phyloP scores from a whole-genome alignment of 2,797 vertebrate species.

The Helarctos malayanus region DNA sequence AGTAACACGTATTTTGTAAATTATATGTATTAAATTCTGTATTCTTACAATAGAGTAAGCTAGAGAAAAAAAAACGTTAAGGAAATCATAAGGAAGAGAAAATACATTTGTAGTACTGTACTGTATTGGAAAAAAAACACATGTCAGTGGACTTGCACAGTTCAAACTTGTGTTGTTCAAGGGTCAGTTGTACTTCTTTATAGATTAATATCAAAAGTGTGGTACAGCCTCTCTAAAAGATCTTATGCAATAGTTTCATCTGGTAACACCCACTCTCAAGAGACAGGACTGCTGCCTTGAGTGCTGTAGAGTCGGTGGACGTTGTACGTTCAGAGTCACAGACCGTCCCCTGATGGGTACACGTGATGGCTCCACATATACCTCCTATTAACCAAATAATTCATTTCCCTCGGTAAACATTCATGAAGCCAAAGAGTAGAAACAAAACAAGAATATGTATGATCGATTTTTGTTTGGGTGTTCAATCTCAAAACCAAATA shows the following conservation, averaged over 20 bases:
- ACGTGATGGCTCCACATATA: not conserved
- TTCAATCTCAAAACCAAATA: not conserved
- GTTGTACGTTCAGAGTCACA: not conserved
- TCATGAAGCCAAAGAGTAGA: not conserved
- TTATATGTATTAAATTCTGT: not conserved
- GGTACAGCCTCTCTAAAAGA: not conserved
- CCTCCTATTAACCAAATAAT: not conserved
- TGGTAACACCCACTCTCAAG: not conserved
- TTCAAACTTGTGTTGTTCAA: not conserved
- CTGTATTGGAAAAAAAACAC: not conserved
- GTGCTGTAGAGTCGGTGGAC: not conserved
- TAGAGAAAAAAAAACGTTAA: not conserved
- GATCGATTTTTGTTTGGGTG: not conserved
- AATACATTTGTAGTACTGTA: not conserved
- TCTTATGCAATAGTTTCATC: not conserved
- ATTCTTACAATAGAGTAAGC: not conserved
- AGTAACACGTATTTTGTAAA: not conserved
- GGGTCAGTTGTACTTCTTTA: not conserved
- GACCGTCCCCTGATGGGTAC: not conserved
- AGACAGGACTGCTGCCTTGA: not conserved
- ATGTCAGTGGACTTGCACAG: not conserved
- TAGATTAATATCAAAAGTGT: not conserved
- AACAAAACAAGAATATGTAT: not conserved
- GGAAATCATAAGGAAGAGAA: not conserved
- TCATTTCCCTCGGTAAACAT: slow-evolving; percentile 7